Base-by-base conservation (phyloP, 2,797 vertebrate species). In the Pygocentrus nattereri region DNA sequence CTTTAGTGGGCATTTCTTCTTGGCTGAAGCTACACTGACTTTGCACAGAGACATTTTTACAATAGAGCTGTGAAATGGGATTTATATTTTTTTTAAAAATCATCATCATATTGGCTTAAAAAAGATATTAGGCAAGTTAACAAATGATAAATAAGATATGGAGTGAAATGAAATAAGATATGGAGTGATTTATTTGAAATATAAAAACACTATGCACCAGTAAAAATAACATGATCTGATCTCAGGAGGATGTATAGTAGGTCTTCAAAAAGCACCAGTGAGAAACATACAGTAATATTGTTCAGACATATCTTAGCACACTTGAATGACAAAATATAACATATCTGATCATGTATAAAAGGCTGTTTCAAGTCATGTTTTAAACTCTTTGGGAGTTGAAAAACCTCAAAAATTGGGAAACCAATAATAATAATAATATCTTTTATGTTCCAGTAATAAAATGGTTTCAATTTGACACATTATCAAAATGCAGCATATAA, bases 231-330 rank as follows among this genome's bases (percentile, higher is more conserved):
- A 78, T 71, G 50, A 70, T 74, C 54, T 61, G 67, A 80, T 68
- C 38, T 86, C 64, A 85, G 19, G 52, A 78, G 72, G 74, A 67
- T 84, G 64, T 38, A 73, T 67, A 61, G 75, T 81, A 89, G 72
- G 67, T 90, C 49, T 90, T 73, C 73, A 88, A 67, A 64, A 93
- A 95, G 94, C 93, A 94, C 93, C 94, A 90, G 85, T 87, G 82
- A 87, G 74, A 87, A 90, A 89, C 86, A 76, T 91, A 93, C 90
- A 92, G 89, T 91, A 88, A 89, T 84, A 76, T 31, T 31, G 79
- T 83, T 67, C 49, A 62, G 47, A 72, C 34, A 70, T 82, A 90
- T 90, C 52, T 88, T 34, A 90, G 86, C 85, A 86, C 58, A 54
- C 70, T 79, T 77, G 74, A 78, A 82, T 90, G 86, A 83, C 89